Base-by-base conservation (phyloP, 2,888 invertebrate species). In the Liopterus haemorrhoidalis region DNA sequence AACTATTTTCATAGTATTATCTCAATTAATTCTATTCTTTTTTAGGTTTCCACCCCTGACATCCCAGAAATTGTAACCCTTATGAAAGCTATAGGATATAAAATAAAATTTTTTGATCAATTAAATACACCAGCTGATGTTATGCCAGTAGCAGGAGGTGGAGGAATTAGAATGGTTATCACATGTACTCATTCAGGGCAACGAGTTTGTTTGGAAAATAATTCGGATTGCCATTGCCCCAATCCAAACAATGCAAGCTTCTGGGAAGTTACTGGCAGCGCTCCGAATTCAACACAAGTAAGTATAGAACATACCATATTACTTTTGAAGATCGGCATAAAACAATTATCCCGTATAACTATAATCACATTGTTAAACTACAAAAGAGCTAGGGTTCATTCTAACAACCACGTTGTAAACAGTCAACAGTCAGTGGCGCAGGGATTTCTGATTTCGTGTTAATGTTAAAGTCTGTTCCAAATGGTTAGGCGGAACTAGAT, bases 61-160 rank as follows among this genome's bases (percentile, higher is more conserved):
- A 47, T 56, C 28, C 42, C 49, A 15, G 51, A 55, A 27, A 22
- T 54, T 2, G 54, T 52, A 18, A 49, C 45, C 28, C 21, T 56
- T 5, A 40, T 56, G 9, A 50, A 52, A 50, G 35, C 48, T 3
- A 31, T 56, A 14, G 54, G 56, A 5, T 56, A 49, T 41, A 46
- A 41, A n/a, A 45, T 56, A 25, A 44, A 44, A 12, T 21, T 33
- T 18, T 19, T 33, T n/a, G 20, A 33, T 18, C n/a, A 35, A 11
- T 15, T 40, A 11, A 44, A 45, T 24, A 25, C 19, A 11, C 19
- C 30, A 15, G n/a, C 46, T n/a, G 40, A 49, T 18, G 31, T 28
- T 11, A 15, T 37, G 8, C 38, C 46, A 5, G 11, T 46, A 14
- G 33, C 33, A 21, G 46, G 48, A 14, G 37, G 41, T 11, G 21